Conservation (phyloP, 2,888 invertebrate genomes). For the Baronia brevicornis region DNA sequence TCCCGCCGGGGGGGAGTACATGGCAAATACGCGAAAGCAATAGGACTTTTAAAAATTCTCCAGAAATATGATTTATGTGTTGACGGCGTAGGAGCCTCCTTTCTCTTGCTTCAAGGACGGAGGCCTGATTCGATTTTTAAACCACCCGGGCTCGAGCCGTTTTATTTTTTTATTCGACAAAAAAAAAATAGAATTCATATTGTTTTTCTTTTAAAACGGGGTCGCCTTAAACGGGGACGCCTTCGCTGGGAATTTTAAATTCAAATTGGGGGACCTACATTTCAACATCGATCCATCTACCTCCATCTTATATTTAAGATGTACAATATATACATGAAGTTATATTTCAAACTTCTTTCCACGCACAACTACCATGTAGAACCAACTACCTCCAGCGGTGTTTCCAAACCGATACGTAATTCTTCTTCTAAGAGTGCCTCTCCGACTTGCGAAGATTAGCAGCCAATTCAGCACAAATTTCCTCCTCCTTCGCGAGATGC, state of each 20-base stretch:
- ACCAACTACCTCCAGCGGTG: too few species aligned
- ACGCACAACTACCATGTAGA: too few species aligned
- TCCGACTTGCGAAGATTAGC: too few species aligned
- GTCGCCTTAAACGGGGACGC: slow-evolving; percentile 3
- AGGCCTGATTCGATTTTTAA: slow-evolving; percentile 74
- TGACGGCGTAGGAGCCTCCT: slow-evolving; percentile 67
- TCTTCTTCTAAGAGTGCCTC: too few species aligned
- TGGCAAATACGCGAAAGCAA: slow-evolving; percentile 77
- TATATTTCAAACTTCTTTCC: too few species aligned
- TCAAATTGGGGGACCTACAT: slow-evolving; percentile 5
- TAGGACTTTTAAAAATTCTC: slow-evolving; percentile 77
- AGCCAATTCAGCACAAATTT: too few species aligned
- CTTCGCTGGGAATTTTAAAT: slow-evolving; percentile 6
- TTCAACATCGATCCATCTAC: slow-evolving; percentile 4
- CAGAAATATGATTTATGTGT: slow-evolving; percentile 77
- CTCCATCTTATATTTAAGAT: too few species aligned
- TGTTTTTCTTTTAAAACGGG: slow-evolving; percentile 28
- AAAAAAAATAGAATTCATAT: slow-evolving; percentile 22
- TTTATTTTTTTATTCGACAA: slow-evolving; percentile 18
- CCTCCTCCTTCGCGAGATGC: too few species aligned
- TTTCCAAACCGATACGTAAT: too few species aligned
- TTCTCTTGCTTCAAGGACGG: slow-evolving; percentile 64
- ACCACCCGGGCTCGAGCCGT: slow-evolving; percentile 45
- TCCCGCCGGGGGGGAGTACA: slow-evolving; percentile 59
- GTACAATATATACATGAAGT: too few species aligned